phyloP scores from a whole-genome alignment of 2,888 invertebrate species.

The Lasius platythorax region DNA sequence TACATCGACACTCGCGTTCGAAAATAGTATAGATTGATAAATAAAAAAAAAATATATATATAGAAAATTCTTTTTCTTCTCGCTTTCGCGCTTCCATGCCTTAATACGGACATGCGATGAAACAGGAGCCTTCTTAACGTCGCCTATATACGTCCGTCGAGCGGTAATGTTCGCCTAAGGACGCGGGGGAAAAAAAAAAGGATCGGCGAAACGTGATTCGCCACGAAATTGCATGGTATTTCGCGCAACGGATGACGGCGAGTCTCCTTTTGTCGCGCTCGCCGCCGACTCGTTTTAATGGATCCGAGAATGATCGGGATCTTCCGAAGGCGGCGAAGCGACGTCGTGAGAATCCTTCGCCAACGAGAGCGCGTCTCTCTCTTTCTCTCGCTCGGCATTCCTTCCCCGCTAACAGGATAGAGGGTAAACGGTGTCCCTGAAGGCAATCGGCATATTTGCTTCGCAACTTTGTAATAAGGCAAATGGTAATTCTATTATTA shows the following conservation, averaged over 20 bases:
- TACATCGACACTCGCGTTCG: not conserved
- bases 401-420: conserved; percentile 74
- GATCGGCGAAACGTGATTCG: conserved; percentile 44
- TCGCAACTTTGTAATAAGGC: conserved; percentile 66
- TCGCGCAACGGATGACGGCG: conserved; percentile 42
- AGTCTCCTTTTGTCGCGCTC: conserved; percentile 55
- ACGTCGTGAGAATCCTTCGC: conserved; percentile 59
- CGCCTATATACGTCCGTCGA: not conserved
- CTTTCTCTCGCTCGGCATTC: conserved; percentile 62
- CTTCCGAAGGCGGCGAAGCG: conserved; percentile 38
- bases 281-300: conserved; percentile 63
- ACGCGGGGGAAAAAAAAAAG: conserved; percentile 12
- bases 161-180: conserved; percentile 24
- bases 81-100: not conserved
- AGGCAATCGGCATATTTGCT: conserved; percentile 70
- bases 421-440: conserved; percentile 77
- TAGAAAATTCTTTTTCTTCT: not conserved
- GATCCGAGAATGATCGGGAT: conserved; percentile 60
- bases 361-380: conserved; percentile 59
- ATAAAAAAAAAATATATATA: not conserved
- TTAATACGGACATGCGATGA: not conserved
- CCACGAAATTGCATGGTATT: conserved; percentile 56
- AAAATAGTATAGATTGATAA: not conserved
- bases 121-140: conserved; percentile 7
- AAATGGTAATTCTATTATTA: conserved; percentile 45